A percentile compares a stretch with the other conserved stretches of the same genome.
Evolutionary conservation across 2,888 invertebrate species (phyloP).

Genomic region (Odontomyia ornata): DNA sequence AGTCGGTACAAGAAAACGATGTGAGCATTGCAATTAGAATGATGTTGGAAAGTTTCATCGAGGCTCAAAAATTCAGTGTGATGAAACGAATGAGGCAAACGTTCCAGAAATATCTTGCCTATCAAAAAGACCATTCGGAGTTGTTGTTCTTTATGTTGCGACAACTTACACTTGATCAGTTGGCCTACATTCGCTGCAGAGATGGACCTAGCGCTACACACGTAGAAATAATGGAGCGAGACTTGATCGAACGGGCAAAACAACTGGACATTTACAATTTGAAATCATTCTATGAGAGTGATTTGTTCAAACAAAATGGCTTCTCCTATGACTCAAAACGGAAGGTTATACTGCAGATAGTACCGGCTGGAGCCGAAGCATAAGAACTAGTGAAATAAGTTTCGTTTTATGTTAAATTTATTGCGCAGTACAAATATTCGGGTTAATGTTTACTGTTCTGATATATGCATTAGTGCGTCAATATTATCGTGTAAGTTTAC

Average conservation of each 20-base stretch:
- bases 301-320: conserved; percentile 86
- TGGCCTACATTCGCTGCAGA: conserved; percentile 80
- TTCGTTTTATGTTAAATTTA: neutral
- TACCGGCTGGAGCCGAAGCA: conserved; percentile 68
- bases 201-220: conserved; percentile 73
- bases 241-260: conserved; percentile 85
- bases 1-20: conserved; percentile 90
- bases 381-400: neutral
- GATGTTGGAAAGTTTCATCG: conserved; percentile 98
- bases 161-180: conserved; percentile 90
- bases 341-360: conserved; percentile 84
- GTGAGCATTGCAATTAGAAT: conserved; percentile 97
- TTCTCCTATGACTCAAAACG: conserved; percentile 85
- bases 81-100: conserved; percentile 93
- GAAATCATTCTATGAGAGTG: conserved; percentile 89
- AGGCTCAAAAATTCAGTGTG: conserved; percentile 98
- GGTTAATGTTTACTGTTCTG: neutral
- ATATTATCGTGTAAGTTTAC: neutral
- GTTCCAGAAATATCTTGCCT: conserved; percentile 92
- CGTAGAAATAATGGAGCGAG: conserved; percentile 87
- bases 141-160: conserved; percentile 93
- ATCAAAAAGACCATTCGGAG: conserved; percentile 96
- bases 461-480: neutral
- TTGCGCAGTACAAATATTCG: conserved; percentile 23
- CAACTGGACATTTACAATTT: conserved; percentile 91